These are phyloP conservation scores for Aplocera efformata DNA, from an alignment of 2,888 invertebrate species.

Conservation along the genomic window DNA sequence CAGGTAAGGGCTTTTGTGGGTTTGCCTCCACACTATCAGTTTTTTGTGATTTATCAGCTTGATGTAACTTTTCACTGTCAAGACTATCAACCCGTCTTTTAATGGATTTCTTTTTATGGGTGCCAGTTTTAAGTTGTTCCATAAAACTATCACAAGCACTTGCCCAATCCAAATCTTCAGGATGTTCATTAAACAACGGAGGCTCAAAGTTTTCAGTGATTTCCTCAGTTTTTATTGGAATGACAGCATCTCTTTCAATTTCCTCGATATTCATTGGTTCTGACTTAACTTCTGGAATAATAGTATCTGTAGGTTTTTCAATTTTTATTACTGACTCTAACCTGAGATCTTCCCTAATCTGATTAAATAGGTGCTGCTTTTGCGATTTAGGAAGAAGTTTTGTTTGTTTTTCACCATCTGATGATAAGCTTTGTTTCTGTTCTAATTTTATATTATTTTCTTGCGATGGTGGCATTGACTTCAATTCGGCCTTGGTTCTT, in stretches of 20 bases:
- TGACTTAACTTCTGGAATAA: slow-evolving; percentile 82
- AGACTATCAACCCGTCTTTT: slow-evolving; percentile 69
- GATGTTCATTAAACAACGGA: slow-evolving; percentile 22
- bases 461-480: slow-evolving; percentile 77
- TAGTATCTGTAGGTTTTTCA: slow-evolving; percentile 77
- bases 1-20: slow-evolving; percentile 19
- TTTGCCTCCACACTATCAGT: slow-evolving; percentile 17
- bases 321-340: slow-evolving; percentile 81
- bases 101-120: slow-evolving; percentile 78
- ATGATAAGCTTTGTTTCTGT: slow-evolving; percentile 31
- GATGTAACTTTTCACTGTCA: slow-evolving; percentile 40
- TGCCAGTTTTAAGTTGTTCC: slow-evolving; percentile 84
- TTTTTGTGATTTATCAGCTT: slow-evolving; percentile 24
- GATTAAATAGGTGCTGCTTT: slow-evolving; percentile 70
- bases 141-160: slow-evolving; percentile 89
- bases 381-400: slow-evolving; percentile 65
- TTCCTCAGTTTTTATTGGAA: slow-evolving; percentile 63
- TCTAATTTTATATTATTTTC: slow-evolving; percentile 48
- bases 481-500: slow-evolving; percentile 92
- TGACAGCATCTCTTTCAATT: slow-evolving; percentile 80
- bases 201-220: slow-evolving; percentile 44
- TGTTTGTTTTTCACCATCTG: slow-evolving; percentile 47
- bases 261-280: slow-evolving; percentile 85
- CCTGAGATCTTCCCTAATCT: slow-evolving; percentile 68
- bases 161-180: slow-evolving; percentile 80